Evolutionary conservation across 2,888 invertebrate genomes (phyloP).

Genomic region (Ypsolopha scabrella): DNA sequence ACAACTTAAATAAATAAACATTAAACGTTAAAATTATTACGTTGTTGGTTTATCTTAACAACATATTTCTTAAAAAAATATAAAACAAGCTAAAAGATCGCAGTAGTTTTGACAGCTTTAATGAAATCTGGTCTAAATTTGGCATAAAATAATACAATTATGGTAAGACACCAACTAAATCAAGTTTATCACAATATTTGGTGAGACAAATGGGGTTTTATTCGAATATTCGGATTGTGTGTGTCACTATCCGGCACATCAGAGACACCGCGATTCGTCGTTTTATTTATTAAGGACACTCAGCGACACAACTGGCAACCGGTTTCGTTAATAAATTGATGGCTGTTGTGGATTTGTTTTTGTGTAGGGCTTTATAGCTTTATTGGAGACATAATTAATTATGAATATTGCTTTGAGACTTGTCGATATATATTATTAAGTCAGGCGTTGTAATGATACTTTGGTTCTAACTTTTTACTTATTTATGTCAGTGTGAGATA

Average conservation of each 20-base stretch:
- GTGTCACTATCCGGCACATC: conserved; percentile 16
- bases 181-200: conserved; percentile 20
- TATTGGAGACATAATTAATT: neutral
- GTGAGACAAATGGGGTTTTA: conserved; percentile 17
- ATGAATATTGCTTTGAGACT: neutral
- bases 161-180: conserved; percentile 12
- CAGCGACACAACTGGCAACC: conserved; percentile 11
- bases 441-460: too few species aligned
- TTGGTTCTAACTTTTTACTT: too few species aligned
- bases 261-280: conserved; percentile 6
- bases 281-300: conserved; percentile 27
- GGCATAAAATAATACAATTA: neutral
- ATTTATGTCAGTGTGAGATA: too few species aligned
- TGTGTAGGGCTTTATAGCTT: conserved; percentile 7
- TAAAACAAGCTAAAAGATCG: too few species aligned
- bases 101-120: too few species aligned
- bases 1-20: too few species aligned
- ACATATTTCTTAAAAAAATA: too few species aligned
- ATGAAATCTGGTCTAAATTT: too few species aligned
- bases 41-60: too few species aligned
- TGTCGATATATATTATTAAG: neutral
- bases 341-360: neutral
- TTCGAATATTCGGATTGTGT: conserved; percentile 16
- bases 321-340: neutral
- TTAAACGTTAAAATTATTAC: too few species aligned